A percentile compares a stretch with the other conserved stretches of the same genome.
Evolutionary conservation across 2,888 invertebrate species (phyloP).

Genomic region (Xiphydria camelus): DNA sequence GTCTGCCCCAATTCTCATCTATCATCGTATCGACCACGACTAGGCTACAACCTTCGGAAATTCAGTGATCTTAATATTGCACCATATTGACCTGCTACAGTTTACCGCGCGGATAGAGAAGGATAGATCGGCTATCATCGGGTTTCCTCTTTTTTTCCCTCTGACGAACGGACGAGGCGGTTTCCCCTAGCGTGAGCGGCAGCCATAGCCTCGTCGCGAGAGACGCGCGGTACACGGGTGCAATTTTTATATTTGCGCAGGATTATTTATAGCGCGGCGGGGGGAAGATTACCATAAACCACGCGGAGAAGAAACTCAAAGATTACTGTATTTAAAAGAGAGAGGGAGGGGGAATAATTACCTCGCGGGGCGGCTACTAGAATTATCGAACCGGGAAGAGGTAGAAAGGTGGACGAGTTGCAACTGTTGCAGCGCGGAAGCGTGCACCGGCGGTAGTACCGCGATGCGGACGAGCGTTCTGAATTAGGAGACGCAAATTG

Average conservation of each 20-base stretch:
- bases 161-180: conserved; percentile 16
- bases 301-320: conserved; percentile 46
- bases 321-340: conserved; percentile 50
- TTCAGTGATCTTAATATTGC: too few relatives aligned
- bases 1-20: too few relatives aligned
- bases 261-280: conserved; percentile 52
- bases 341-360: conserved; percentile 46
- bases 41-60: too few relatives aligned
- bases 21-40: too few relatives aligned
- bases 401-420: too few relatives aligned
- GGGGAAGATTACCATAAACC: conserved; percentile 55
- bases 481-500: too few relatives aligned
- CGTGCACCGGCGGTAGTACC: too few relatives aligned
- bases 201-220: conserved; percentile 35
- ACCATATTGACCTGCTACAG: too few relatives aligned
- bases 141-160: conserved; percentile 1
- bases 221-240: conserved; percentile 32
- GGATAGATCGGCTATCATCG: too few relatives aligned
- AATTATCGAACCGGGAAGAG: conserved; percentile 22
- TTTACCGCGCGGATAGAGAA: too few relatives aligned
- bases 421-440: too few relatives aligned
- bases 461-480: too few relatives aligned
- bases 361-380: conserved; percentile 34
- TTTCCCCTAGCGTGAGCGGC: conserved; percentile 46
- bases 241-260: conserved; percentile 54